phyloP scores from a whole-genome alignment of 2,113 vertebrate species.

The Actinemys pallida region DNA sequence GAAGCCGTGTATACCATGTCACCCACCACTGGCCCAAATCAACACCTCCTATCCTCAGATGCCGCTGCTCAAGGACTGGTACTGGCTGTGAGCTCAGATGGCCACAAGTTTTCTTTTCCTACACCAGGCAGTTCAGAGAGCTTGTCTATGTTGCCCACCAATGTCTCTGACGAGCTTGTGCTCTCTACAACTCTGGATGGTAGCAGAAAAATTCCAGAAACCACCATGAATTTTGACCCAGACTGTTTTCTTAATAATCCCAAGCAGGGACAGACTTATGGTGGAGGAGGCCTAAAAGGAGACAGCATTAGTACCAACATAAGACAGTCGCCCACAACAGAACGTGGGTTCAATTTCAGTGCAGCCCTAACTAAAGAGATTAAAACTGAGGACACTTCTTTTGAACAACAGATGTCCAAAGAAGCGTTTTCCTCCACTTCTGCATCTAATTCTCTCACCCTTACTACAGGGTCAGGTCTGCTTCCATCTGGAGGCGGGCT shows the following conservation, averaged over 20 bases:
- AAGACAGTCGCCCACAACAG: constrained; percentile 88
- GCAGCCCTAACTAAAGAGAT: constrained; percentile 93
- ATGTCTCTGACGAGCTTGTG: constrained; percentile 95
- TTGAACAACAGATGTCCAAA: constrained; percentile 96
- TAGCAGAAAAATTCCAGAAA: constrained; percentile 94
- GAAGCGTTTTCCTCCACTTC: constrained; percentile 89
- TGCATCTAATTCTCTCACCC: constrained; percentile 85
- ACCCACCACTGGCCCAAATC: constrained; percentile 91
- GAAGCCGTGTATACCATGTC: constrained; percentile 98
- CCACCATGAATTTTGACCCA: constrained; percentile 98
- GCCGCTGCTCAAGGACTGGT: constrained; percentile 92
- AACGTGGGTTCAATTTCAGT: constrained; percentile 89
- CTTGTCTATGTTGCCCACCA: constrained; percentile 91
- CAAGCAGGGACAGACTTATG: constrained; percentile 99
- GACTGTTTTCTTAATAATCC: constrained; percentile 99
- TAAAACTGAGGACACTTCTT: constrained; percentile 98
- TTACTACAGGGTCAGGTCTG: constrained; percentile 88
- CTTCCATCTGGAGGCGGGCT: constrained; percentile 96
- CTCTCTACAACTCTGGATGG: constrained; percentile 95
- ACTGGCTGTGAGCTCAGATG: constrained; percentile 91
- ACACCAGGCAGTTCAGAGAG: constrained; percentile 87
- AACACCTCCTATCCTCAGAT: constrained; percentile 94
- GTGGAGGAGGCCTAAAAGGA: constrained; percentile 93
- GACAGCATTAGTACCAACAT: constrained; percentile 86
- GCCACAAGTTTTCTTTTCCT: constrained; percentile 98